These are phyloP conservation scores for Graphium colonna DNA, from an alignment of 2,888 invertebrate species.

Conservation along the genomic window DNA sequence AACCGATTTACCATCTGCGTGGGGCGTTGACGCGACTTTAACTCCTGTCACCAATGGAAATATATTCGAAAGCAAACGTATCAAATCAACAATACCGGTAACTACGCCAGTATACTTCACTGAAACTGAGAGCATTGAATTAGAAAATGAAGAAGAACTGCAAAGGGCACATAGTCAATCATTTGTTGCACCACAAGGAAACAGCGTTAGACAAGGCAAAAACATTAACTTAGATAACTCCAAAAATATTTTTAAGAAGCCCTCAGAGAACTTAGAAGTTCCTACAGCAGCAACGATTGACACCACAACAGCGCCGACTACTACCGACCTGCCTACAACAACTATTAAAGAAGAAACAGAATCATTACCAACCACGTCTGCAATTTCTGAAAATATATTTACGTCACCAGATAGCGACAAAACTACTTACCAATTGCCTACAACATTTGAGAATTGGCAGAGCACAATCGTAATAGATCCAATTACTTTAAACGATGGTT, in stretches of 20 bases:
- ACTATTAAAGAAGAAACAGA: slow-evolving; percentile 47
- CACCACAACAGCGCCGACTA: slow-evolving; percentile 50
- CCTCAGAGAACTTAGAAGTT: slow-evolving; percentile 66
- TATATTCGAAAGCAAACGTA: slow-evolving; percentile 67
- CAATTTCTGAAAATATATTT: slow-evolving; percentile 50
- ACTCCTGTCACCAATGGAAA: slow-evolving; percentile 48
- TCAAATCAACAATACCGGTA: slow-evolving; percentile 48
- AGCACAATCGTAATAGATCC: slow-evolving; percentile 85
- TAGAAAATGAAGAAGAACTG: slow-evolving; percentile 82
- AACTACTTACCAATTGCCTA: slow-evolving; percentile 72
- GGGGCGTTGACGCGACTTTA: slow-evolving; percentile 59
- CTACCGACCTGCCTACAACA: slow-evolving; percentile 49
- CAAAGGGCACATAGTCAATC: slow-evolving; percentile 86
- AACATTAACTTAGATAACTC: slow-evolving; percentile 50
- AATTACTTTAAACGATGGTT: slow-evolving; percentile 84
- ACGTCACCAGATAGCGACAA: slow-evolving; percentile 64
- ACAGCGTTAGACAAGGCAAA: slow-evolving; percentile 64
- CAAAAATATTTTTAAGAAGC: slow-evolving; percentile 48
- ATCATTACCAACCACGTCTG: slow-evolving; percentile 45
- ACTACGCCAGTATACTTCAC: slow-evolving; percentile 61
- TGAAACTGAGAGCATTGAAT: slow-evolving; percentile 62
- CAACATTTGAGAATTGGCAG: slow-evolving; percentile 79
- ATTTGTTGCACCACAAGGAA: slow-evolving; percentile 81
- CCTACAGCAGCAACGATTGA: slow-evolving; percentile 54
- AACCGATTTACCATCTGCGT: slow-evolving; percentile 67